Evolutionary conservation across 2,113 vertebrate genomes (phyloP), one percentile per base, ranked within the genome.

Genomic region (Elachura formosa): DNA sequence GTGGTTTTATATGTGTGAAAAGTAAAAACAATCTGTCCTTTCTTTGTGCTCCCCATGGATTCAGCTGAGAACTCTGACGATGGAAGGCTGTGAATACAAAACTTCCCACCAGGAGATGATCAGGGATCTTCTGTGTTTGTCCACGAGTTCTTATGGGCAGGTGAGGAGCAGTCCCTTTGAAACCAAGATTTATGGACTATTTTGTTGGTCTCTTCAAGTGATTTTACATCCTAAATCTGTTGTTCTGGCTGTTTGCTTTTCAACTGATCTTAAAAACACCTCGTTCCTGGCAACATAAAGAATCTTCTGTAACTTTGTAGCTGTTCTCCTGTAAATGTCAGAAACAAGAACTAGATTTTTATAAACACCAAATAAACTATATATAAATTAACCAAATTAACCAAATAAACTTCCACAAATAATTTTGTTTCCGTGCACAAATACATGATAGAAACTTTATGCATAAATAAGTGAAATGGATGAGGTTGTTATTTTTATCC

Each of bases 81-180:
- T 99, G 95, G 99, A 99, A 96, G 99, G 99, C 51, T 99, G 98
- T 85, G 98, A 98, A 95, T 99, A 99, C 93, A 99, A 98, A 97
- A 98, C 96, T 67, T 96, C 99, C 89, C 99, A 99, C 93, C 98
- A 98, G 89, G 98, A 99, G 80, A 97, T 99, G 97, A 98, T 99
- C 96, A 98, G 97, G 95, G 99, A 99, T 95, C 98, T 99, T 71
- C 90, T 99, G 54, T 98, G 98, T 58, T 98, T 99, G 90, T 99
- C 99, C 41, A 99, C 99, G 31, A 99, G 99, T 97, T 98, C 99
- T 5, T 99, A 99, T 62, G 99, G 99, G 95, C 99, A 99, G 97
- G 99, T 99, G 96, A 98, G 87, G 19, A 52, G 40, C 22, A 61
- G 29, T 11, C 9, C 25, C 46, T 51, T 78, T 34, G 59, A 9